phyloP scores from a whole-genome alignment of 2,888 invertebrate genomes.

The Criorhina ranunculi region DNA sequence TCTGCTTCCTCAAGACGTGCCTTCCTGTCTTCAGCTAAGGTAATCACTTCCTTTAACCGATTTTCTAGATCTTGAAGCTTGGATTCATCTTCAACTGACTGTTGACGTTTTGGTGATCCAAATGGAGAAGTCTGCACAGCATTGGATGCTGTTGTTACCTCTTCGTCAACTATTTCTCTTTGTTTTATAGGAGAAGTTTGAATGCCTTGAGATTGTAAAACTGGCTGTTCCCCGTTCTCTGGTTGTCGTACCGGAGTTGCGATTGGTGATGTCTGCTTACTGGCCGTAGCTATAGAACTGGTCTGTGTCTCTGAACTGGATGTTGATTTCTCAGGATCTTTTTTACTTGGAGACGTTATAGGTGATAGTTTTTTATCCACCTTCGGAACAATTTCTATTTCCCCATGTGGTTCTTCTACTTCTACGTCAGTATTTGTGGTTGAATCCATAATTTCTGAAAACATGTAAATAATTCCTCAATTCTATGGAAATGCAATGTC shows the following conservation, averaged over 20 bases:
- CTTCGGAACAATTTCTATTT: slow-evolving; percentile 79
- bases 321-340: neutral
- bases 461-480: neutral
- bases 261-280: slow-evolving; percentile 63
- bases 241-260: slow-evolving; percentile 14
- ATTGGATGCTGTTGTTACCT: slow-evolving; percentile 54
- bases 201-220: neutral
- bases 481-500: neutral
- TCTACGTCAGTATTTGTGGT: slow-evolving; percentile 80
- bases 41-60: slow-evolving; percentile 76
- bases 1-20: slow-evolving; percentile 78
- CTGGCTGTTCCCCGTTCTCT: neutral
- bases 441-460: slow-evolving; percentile 73
- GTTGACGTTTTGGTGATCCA: slow-evolving; percentile 58
- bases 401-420: slow-evolving; percentile 71
- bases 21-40: slow-evolving; percentile 78
- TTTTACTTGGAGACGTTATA: slow-evolving; percentile 79
- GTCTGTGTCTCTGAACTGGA: slow-evolving; percentile 50
- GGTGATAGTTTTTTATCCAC: slow-evolving; percentile 78
- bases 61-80: slow-evolving; percentile 69
- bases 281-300: slow-evolving; percentile 10
- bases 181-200: slow-evolving; percentile 17
- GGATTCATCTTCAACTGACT: slow-evolving; percentile 32
- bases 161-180: neutral
- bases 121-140: slow-evolving; percentile 69